Base-by-base conservation (phyloP, 2,113 vertebrate genomes). In the Sinosuthora webbiana region DNA sequence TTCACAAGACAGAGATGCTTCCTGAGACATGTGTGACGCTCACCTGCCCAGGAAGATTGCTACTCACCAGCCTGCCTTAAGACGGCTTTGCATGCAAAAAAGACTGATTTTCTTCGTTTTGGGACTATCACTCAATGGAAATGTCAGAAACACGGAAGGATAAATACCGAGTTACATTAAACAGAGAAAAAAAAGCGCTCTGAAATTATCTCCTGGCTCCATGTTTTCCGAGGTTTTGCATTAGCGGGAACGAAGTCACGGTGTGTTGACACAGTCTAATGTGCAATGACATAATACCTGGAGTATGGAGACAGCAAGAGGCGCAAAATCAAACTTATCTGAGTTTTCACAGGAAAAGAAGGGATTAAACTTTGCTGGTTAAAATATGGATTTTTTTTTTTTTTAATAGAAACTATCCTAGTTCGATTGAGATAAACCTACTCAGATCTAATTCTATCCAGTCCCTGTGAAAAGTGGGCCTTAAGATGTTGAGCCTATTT, bases 351-450 rank as follows among this genome's bases (percentile, higher is more conserved):
- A 91, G 94, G 70, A 94, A 96, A 95, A 96, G 87, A 97, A 95
- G 94, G 79, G 89, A 97, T 97, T 96, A 95, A 96, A 97, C 89
- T 93, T 95, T 68, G 68, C 89, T 97, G 84, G 55, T 96, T 95
- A 95, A 97, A 97, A 96, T 81, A 88, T 64, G 92, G 92, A 83
- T 87, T 90, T 83, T 95, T 52, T 59, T 52, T 59, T 91, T 91
- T 91, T 92, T 84, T 68, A 90, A 86, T 90, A 93, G 78, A 77
- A 94, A 88, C 91, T 79, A 88, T 82, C 69, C 82, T 87, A 89
- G 84, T 96, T 97, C 56, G 92, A 95, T 96, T 95, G 97, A 97
- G 95, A 97, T 97, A 97, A 97, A 96, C 74, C 75, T 90, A 80
- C 92, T 95, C 70, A 95, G 86, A 96, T 97, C 92, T 97, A 95